Evolutionary conservation across 2,797 vertebrate species (phyloP), one percentile per base, ranked within the genome.

Genomic region (Adelosebastes latens): DNA sequence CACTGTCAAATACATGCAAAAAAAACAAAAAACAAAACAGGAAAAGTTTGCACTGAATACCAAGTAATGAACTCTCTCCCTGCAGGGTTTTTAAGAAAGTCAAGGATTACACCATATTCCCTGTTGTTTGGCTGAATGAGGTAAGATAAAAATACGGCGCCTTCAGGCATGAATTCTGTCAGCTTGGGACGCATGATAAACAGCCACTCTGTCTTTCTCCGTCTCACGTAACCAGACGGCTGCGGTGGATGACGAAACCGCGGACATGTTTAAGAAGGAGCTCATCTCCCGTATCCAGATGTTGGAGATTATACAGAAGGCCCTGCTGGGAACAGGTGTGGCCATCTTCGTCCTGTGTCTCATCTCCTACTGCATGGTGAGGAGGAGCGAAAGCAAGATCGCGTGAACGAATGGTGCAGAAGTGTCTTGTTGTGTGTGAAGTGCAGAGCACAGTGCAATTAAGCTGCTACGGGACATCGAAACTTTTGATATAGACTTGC

Each of bases 71-170:
- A 24, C 22, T 82, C 27, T 91, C 75, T 89, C 73, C 32, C 87
- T 88, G 58, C 94, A 99, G 98, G 0, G 82, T 96, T 73, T 88
- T 99, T 31, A 95, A 95, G 73, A 91, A 95, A 52, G 83, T 99
- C 46, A 92, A 94, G 78, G 53, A 80, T 0, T 42, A 93, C 27
- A 99, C 96, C 10, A 0, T 97, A 62, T 97, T 99, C 72, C 98
- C 98, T 73, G 0, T 99, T 69, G 81, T 96, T 84, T 99, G 98
- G 98, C 90, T 99, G 77, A 99, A 99, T 83, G 98, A 99, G 97
- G 98, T 99, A 80, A 94, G 96, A 93, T 34, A 46, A 66, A 75
- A 24, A 65, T 22, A n/a, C 2, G 1, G 14, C 34, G 8, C 52
- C 29, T 39, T 25, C 32, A 20, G 24, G 66, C 12, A 22, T 32